These are phyloP conservation scores for Aradophagus sp. DNA, from an alignment of 1,140 invertebrate species.

Conservation along the genomic window DNA sequence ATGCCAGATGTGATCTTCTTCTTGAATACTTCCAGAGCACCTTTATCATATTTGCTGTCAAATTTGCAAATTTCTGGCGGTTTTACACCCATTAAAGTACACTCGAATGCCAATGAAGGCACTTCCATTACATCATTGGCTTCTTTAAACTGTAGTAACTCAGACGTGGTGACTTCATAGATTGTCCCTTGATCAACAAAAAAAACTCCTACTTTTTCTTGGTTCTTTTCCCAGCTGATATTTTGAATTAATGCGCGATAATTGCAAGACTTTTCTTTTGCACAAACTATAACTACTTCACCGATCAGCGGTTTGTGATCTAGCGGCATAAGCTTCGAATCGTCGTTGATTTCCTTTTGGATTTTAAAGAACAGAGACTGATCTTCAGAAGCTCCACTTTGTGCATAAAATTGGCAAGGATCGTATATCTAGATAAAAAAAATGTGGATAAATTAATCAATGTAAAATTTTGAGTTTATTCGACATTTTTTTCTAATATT, in stretches of 20 bases:
- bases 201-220: conserved; percentile 74
- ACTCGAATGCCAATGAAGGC: conserved; percentile 82
- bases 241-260: conserved; percentile 68
- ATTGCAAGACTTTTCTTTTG: conserved; percentile 52
- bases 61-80: conserved; percentile 78
- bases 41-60: conserved; percentile 77
- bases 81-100: conserved; percentile 79
- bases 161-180: conserved; percentile 58
- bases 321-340: conserved; percentile 13
- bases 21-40: conserved; percentile 74
- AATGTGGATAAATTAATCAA: too few species aligned
- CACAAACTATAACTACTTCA: conserved; percentile 54
- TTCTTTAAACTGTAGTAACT: conserved; percentile 41
- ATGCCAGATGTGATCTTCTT: conserved; percentile 55
- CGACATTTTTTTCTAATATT: too few species aligned
- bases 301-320: conserved; percentile 43
- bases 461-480: too few species aligned
- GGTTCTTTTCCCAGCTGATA: conserved; percentile 28
- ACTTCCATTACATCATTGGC: conserved; percentile 48
- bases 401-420: conserved; percentile 79
- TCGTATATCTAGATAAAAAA: conserved; percentile 65
- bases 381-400: conserved; percentile 68
- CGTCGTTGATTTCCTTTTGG: conserved; percentile 43
- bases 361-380: conserved; percentile 33
- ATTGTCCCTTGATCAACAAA: conserved; percentile 88